Base-by-base conservation (phyloP, 1,140 invertebrate genomes). In the Ceratina japonica region DNA sequence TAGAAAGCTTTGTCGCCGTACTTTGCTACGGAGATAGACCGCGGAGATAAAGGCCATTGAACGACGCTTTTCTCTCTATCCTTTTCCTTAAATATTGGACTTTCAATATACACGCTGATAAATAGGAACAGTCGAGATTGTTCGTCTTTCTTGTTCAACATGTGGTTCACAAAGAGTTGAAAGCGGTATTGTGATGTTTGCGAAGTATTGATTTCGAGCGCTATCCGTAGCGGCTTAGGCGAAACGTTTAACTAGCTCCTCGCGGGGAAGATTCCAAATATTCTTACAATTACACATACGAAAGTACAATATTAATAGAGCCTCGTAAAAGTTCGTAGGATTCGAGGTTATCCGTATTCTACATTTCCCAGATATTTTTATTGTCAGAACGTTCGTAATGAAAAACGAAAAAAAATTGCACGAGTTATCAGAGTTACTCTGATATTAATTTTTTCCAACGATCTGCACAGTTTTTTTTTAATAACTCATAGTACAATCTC, bases 61-160 rank as follows among this genome's bases (percentile, higher is more conserved):
- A 49, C 70, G 70, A 61, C 37, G 70, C 56, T 49, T 49, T 49
- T 72, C 61, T 54, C 59, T 72, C 56, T 56, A 61, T 54, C 56
- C 56, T 61, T 61, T 72, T 61, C 37, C 56, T 72, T 72, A 72
- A 72, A 72, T 72, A 72, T 72, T 72, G 37, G 70, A 61, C 56
- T n/a, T 61, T 20, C 37, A 71, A 16, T 20, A 56, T 72, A 72
- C 37, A 61, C 70, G n/a, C 56, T 72, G 70, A 72, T 72, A 72
- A 72, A 72, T 61, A 72, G 56, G 37, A 72, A 61, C 37, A 72
- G 51, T 56, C 66, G 52, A 70, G 27, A 70, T 54, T 58, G 66
- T 68, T 68, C 65, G 27, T 56, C 13, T 70, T 70, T 56, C 22
- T 69, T 31, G 24, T 56, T 24, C 24, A 70, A 56, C 13, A 70